phyloP scores from a whole-genome alignment of 92 coral and sea anemone genomes.

The Virgularia gustaviana region DNA sequence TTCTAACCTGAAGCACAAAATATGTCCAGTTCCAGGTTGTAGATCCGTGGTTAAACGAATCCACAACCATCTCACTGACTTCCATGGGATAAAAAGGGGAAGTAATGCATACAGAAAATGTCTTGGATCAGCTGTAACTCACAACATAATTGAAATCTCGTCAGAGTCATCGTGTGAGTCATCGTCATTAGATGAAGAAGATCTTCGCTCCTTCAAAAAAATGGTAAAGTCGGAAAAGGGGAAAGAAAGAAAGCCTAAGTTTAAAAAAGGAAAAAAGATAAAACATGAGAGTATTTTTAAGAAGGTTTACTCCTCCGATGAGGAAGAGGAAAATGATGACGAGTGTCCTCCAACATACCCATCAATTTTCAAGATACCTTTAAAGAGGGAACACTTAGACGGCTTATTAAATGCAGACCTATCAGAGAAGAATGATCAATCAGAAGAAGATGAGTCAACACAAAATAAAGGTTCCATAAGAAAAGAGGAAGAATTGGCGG shows the following conservation, averaged over 20 bases:
- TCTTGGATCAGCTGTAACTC: background rate
- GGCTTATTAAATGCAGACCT: too few species aligned
- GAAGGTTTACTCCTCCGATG: slow-evolving; percentile 18
- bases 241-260: background rate
- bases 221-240: background rate
- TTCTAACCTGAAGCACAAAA: background rate
- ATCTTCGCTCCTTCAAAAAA: background rate
- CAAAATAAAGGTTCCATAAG: too few species aligned
- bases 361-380: slow-evolving; percentile 3
- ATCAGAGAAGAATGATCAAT: background rate
- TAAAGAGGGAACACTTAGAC: too few species aligned
- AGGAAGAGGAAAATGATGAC: background rate
- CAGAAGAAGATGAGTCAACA: too few species aligned
- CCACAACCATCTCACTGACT: slow-evolving; percentile 12
- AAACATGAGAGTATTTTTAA: slow-evolving; percentile 21
- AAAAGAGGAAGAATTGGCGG: too few species aligned
- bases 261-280: background rate
- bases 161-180: slow-evolving; percentile 17
- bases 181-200: slow-evolving; percentile 18
- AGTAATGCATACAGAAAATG: background rate
- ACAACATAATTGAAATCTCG: background rate
- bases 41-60: slow-evolving; percentile 10
- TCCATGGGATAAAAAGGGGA: slow-evolving; percentile 6
- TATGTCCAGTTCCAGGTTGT: slow-evolving; percentile 5
- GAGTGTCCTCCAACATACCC: too few species aligned